A percentile compares a stretch with the other conserved stretches of the same genome.
Evolutionary conservation across 1,140 invertebrate genomes (phyloP).

Genomic region (Drosophila murphyi): DNA sequence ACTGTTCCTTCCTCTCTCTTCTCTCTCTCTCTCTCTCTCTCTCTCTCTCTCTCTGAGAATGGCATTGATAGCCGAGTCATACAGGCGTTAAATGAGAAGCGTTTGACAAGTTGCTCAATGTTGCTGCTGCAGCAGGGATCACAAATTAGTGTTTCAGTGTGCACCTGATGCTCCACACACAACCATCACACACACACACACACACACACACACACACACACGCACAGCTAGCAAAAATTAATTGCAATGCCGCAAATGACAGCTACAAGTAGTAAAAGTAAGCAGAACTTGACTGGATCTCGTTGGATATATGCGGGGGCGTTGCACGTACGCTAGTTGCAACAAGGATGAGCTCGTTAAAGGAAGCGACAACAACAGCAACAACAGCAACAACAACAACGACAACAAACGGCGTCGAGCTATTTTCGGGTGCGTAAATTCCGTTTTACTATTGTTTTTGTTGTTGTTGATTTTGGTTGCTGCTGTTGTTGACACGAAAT

Average conservation of each 20-base stretch:
- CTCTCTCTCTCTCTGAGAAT: too few relatives aligned
- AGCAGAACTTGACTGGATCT: constrained; percentile 49
- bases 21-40: background rate
- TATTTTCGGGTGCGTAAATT: constrained; percentile 77
- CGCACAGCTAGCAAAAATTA: constrained; percentile 69
- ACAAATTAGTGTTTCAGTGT: constrained; percentile 76
- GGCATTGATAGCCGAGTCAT: constrained; percentile 45
- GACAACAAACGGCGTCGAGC: constrained; percentile 17
- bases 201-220: constrained; percentile 16
- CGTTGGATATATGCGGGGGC: constrained; percentile 19
- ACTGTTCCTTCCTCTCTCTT: too few relatives aligned
- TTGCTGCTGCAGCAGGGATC: constrained; percentile 53
- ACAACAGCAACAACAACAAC: constrained; percentile 54
- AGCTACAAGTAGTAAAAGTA: constrained; percentile 82
- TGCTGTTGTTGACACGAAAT: constrained; percentile 67
- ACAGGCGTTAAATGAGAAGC: constrained; percentile 77
- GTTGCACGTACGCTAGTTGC: constrained; percentile 65
- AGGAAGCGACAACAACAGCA: constrained; percentile 64
- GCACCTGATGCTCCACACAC: constrained; percentile 28
- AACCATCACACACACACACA: background rate
- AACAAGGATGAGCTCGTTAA: constrained; percentile 81
- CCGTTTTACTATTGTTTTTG: constrained; percentile 17
- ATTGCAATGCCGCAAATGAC: constrained; percentile 82
- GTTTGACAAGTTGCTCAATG: constrained; percentile 57
- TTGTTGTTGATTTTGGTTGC: constrained; percentile 32